These are phyloP conservation scores for Natator depressus DNA, from an alignment of 2,113 vertebrate genomes.

Conservation along the genomic window DNA sequence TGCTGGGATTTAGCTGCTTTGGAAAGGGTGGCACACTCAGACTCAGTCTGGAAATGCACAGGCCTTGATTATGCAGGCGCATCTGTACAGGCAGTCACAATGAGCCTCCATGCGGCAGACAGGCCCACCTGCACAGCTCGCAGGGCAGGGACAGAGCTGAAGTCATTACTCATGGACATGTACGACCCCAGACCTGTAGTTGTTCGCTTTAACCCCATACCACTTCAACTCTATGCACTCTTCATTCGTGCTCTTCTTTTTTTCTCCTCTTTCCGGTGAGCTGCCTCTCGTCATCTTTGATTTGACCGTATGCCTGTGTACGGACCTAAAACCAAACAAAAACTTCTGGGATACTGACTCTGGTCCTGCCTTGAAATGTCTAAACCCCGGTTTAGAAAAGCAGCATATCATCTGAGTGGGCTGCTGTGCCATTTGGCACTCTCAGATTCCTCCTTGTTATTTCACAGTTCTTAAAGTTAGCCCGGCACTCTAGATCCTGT, in stretches of 20 bases:
- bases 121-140: background rate
- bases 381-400: background rate
- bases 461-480: background rate
- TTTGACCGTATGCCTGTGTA: background rate
- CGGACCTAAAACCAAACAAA: background rate
- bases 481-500: background rate
- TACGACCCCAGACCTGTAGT: rapidly evolving
- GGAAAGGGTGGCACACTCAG: rapidly evolving
- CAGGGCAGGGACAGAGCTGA: background rate
- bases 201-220: background rate
- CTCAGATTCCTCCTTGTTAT: background rate
- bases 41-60: too few relatives aligned
- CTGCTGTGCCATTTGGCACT: background rate
- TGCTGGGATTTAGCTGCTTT: background rate
- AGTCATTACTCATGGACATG: background rate
- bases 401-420: background rate
- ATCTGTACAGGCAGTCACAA: background rate
- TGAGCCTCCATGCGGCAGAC: background rate
- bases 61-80: background rate
- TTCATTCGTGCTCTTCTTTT: background rate
- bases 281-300: background rate
- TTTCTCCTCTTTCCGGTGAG: background rate
- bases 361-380: background rate
- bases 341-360: background rate
- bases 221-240: background rate